These are phyloP conservation scores for Buteo buteo DNA, from an alignment of 2,113 vertebrate species.

Conservation along the genomic window DNA sequence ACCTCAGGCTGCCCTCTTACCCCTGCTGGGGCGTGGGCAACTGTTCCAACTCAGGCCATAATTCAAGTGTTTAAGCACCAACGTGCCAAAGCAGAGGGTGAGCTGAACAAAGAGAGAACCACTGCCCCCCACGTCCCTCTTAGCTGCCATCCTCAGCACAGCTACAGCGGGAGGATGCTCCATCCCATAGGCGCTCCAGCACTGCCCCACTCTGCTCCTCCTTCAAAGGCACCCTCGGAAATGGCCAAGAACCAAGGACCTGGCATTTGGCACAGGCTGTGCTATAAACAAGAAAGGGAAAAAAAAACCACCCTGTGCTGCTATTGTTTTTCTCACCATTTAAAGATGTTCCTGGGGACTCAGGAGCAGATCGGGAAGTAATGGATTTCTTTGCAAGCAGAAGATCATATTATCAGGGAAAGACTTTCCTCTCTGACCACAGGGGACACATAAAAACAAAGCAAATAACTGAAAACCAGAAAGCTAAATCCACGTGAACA, in stretches of 20 bases:
- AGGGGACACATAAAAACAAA: not conserved
- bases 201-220: not conserved
- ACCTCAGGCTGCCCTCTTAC: not conserved
- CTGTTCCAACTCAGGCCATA: fast-evolving
- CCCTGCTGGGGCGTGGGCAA: not conserved
- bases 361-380: not conserved
- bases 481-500: not conserved
- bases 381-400: not conserved
- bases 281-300: not conserved
- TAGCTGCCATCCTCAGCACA: not conserved
- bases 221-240: not conserved
- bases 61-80: not conserved
- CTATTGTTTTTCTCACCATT: not conserved
- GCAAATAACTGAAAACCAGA: not conserved
- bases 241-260: not conserved
- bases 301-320: not conserved
- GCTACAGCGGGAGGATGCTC: not conserved
- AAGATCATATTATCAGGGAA: not conserved
- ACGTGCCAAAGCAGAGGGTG: not conserved
- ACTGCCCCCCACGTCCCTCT: fast-evolving
- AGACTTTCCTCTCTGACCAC: not conserved
- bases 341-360: not conserved
- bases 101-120: not conserved
- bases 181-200: not conserved
- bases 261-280: not conserved